These are phyloP conservation scores for Sebastes matsubarae DNA, from an alignment of 2,797 vertebrate species.

Conservation along the genomic window DNA sequence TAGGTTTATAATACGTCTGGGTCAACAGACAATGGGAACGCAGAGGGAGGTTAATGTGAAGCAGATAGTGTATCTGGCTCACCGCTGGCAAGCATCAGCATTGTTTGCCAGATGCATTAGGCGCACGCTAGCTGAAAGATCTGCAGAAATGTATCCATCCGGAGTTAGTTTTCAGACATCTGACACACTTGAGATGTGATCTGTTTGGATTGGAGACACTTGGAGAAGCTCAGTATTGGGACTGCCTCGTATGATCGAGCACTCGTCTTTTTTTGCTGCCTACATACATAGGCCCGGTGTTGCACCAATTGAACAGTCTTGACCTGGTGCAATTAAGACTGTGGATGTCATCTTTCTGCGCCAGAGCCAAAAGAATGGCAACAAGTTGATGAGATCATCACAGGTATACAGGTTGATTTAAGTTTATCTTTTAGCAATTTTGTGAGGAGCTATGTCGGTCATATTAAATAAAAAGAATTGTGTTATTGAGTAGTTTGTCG, in stretches of 20 bases:
- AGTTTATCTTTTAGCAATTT: neutral
- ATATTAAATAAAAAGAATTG: neutral
- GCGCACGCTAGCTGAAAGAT: neutral
- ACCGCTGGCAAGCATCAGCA: constrained; percentile 28
- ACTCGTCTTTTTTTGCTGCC: neutral
- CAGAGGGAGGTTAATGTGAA: constrained; percentile 64
- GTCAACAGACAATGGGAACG: constrained; percentile 52
- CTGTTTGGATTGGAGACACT: constrained; percentile 15
- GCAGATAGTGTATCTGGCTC: constrained; percentile 37
- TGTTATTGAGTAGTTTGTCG: no score
- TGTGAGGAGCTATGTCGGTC: neutral
- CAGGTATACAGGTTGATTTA: neutral
- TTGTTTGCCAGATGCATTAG: constrained; percentile 48
- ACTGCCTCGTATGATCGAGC: neutral
- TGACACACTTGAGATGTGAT: constrained; percentile 15
- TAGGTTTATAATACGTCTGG: constrained; percentile 40
- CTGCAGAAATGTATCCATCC: constrained; percentile 2
- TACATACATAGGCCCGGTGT: neutral
- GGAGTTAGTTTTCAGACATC: constrained; percentile 21
- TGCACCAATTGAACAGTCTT: neutral
- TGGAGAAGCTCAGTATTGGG: neutral
- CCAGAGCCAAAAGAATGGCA: neutral
- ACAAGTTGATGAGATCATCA: neutral
- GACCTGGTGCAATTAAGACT: neutral
- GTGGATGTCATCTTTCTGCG: neutral